Percentiles rank a stretch among this genome's conserved stretches.
Evolutionary conservation across 1,140 invertebrate species (phyloP).

Genomic region (Elysia chlorotica): DNA sequence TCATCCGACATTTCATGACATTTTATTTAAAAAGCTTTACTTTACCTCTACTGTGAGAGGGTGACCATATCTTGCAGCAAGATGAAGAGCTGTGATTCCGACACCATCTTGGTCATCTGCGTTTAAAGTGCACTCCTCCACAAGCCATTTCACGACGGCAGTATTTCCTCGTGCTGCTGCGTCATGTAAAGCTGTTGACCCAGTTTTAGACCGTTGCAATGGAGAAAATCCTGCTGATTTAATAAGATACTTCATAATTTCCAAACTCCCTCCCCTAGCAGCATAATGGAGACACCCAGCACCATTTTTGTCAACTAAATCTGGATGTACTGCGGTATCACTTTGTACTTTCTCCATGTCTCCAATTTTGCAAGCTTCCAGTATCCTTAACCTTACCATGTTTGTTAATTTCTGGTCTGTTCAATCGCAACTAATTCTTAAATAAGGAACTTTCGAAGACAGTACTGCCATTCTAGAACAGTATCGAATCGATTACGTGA

Average conservation of each 20-base stretch:
- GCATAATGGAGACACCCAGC: constrained; percentile 63
- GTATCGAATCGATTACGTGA: too few relatives aligned
- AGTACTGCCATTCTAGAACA: too few relatives aligned
- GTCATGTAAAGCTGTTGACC: constrained; percentile 62
- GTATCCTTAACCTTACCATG: constrained; percentile 1
- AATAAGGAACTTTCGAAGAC: too few relatives aligned
- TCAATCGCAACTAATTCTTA: too few relatives aligned
- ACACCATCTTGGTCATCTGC: constrained; percentile 60
- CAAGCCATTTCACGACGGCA: constrained; percentile 59
- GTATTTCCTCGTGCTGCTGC: constrained; percentile 62
- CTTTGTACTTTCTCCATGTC: constrained; percentile 5
- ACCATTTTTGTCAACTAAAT: constrained; percentile 49
- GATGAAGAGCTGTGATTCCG: constrained; percentile 61
- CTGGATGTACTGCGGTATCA: constrained; percentile 23
- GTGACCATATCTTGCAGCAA: constrained; percentile 65
- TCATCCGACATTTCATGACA: too few relatives aligned
- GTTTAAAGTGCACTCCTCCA: constrained; percentile 50
- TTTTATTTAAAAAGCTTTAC: too few relatives aligned
- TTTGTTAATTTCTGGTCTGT: too few relatives aligned
- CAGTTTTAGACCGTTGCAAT: constrained; percentile 48
- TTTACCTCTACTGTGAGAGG: constrained; percentile 64
- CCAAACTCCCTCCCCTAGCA: constrained; percentile 55
- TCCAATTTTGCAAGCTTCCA: constrained; percentile 17
- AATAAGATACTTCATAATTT: constrained; percentile 56
- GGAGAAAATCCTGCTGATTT: constrained; percentile 43